phyloP scores from a whole-genome alignment of 2,113 vertebrate genomes.

The Saccopteryx leptura region DNA sequence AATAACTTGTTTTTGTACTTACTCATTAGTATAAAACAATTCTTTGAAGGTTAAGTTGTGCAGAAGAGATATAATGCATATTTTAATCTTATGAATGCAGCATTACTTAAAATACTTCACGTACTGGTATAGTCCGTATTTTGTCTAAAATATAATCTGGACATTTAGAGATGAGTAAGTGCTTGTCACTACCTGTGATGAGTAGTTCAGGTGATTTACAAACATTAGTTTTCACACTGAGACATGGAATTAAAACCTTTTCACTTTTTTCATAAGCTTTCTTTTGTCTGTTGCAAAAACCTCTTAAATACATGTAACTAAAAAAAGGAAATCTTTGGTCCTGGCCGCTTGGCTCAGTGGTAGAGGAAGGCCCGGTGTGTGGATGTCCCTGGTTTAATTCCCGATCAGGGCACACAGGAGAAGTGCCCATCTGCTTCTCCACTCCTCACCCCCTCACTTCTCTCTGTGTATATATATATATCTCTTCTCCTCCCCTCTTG shows the following conservation, averaged over 20 bases:
- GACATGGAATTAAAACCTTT: background rate
- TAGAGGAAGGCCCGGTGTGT: no score
- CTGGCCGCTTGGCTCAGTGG: no score
- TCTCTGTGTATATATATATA: no score
- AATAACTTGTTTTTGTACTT: slow-evolving; percentile 55
- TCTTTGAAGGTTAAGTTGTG: slow-evolving; percentile 64
- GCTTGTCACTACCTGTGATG: background rate
- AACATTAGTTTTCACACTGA: slow-evolving; percentile 32
- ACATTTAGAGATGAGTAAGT: slow-evolving; percentile 55
- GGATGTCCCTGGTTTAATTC: no score
- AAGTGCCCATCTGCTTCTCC: no score
- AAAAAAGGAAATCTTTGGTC: slow-evolving; percentile 1
- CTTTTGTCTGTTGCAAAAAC: slow-evolving; percentile 34
- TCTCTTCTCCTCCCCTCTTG: no score
- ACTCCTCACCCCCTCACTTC: no score
- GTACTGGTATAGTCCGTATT: background rate
- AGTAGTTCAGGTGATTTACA: slow-evolving; percentile 29
- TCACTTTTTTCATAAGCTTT: slow-evolving; percentile 16
- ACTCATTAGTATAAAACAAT: slow-evolving; percentile 61
- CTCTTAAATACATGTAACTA: slow-evolving; percentile 18
- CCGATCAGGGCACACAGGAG: no score
- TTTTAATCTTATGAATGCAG: slow-evolving; percentile 58
- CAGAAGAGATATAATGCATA: slow-evolving; percentile 46
- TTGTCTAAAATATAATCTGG: slow-evolving; percentile 7
- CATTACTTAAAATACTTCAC: slow-evolving; percentile 36